Evolutionary conservation across 2,797 vertebrate genomes (phyloP).

Genomic region (Phoeniculus purpureus): DNA sequence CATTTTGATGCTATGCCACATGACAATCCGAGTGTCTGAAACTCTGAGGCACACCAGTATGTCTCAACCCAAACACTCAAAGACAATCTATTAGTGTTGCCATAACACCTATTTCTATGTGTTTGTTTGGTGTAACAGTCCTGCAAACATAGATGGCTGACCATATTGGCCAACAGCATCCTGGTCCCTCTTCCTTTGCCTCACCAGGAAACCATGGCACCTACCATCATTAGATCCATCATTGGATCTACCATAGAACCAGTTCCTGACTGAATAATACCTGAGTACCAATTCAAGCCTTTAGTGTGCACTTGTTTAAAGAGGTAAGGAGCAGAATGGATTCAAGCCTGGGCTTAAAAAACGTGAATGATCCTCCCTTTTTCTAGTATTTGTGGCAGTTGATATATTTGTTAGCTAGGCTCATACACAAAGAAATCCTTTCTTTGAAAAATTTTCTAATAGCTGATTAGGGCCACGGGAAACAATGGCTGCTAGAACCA

Average conservation of each 20-base stretch:
- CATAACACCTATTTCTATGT: background rate
- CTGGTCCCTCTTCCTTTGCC: background rate
- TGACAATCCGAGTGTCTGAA: background rate
- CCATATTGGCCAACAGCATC: background rate
- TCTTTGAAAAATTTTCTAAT: background rate
- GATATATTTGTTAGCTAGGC: background rate
- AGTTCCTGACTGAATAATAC: background rate
- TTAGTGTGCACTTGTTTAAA: background rate
- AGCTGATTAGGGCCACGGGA: background rate
- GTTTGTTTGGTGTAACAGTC: background rate
- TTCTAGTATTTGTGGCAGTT: background rate
- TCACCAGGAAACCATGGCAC: background rate
- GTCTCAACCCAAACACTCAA: background rate
- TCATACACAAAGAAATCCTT: background rate
- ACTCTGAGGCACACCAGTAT: background rate
- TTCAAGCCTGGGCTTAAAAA: background rate
- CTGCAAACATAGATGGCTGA: background rate
- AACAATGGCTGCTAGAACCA: background rate
- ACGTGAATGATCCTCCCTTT: background rate
- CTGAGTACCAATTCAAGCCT: background rate
- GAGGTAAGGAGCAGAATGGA: background rate
- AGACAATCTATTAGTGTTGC: background rate
- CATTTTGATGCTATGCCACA: background rate
- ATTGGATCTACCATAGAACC: background rate
- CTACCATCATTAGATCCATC: too few relatives aligned